These are phyloP conservation scores for Pluvianellus socialis DNA, from an alignment of 2,113 vertebrate genomes.

Conservation along the genomic window DNA sequence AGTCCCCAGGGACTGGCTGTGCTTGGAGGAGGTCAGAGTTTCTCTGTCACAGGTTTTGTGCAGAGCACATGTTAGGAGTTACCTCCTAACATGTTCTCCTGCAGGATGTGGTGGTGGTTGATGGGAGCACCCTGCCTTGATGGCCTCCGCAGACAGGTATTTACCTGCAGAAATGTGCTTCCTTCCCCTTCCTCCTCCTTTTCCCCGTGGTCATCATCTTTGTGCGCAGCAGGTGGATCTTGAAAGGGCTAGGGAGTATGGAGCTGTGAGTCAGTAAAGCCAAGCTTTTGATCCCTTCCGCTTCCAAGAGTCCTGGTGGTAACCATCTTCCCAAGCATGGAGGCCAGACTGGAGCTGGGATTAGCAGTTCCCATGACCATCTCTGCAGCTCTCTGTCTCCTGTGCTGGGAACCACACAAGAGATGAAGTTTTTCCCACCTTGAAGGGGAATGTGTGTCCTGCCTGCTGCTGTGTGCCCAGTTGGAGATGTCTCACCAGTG, in stretches of 20 bases:
- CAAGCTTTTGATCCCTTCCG: background rate
- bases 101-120: fast-evolving
- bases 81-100: background rate
- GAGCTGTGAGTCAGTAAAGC: background rate
- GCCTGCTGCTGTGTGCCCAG: no score
- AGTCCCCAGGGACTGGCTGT: background rate
- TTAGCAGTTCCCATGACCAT: background rate
- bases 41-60: background rate
- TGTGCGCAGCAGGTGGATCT: background rate
- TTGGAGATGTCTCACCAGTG: background rate
- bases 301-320: background rate
- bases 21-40: background rate
- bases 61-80: background rate
- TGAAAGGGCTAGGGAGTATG: fast-evolving
- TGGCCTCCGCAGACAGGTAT: fast-evolving
- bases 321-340: background rate
- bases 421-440: background rate
- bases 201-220: background rate
- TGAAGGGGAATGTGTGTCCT: background rate
- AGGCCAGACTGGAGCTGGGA: background rate
- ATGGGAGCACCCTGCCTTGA: background rate
- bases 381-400: background rate
- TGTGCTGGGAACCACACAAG: background rate
- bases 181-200: background rate
- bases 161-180: background rate